phyloP scores from a whole-genome alignment of 2,888 invertebrate species.

The Pseudanteris insignis region DNA sequence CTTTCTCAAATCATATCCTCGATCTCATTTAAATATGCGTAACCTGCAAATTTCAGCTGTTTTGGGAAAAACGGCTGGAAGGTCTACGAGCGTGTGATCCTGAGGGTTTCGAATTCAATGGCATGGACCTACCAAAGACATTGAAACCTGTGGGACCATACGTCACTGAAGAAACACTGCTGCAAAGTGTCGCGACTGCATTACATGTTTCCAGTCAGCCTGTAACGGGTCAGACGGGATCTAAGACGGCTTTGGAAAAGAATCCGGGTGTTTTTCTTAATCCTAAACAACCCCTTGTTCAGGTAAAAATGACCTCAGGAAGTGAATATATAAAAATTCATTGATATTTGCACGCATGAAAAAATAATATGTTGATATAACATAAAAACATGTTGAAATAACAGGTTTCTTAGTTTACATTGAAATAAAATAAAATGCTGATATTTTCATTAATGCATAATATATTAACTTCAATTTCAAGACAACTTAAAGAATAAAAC shows the following conservation, averaged over 20 bases:
- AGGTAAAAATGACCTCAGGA: constrained; percentile 68
- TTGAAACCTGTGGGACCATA: constrained; percentile 86
- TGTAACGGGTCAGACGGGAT: constrained; percentile 89
- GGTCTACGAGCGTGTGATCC: constrained; percentile 89
- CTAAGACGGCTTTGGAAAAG: constrained; percentile 83
- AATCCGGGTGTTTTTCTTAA: constrained; percentile 95
- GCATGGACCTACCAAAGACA: constrained; percentile 85
- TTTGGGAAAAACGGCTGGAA: constrained; percentile 85
- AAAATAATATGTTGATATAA: too few relatives aligned
- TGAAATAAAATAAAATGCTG: too few relatives aligned
- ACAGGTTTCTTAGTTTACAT: too few relatives aligned
- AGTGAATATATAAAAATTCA: background rate
- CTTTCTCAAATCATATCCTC: background rate
- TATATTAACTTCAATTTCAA: too few relatives aligned
- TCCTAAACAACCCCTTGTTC: constrained; percentile 95
- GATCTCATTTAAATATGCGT: constrained; percentile 5
- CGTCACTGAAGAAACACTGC: constrained; percentile 85
- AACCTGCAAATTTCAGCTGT: constrained; percentile 66
- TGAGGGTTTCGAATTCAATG: constrained; percentile 82
- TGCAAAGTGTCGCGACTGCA: constrained; percentile 95
- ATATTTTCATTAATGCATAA: too few relatives aligned
- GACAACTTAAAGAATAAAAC: too few relatives aligned
- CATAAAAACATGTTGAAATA: too few relatives aligned
- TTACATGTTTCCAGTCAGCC: constrained; percentile 89
- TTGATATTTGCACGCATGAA: constrained; percentile 5